A percentile compares a stretch with the other conserved stretches of the same genome.
These are phyloP conservation scores for Melanostoma mellinum DNA, from an alignment of 2,888 invertebrate species.

Conservation along the genomic window DNA sequence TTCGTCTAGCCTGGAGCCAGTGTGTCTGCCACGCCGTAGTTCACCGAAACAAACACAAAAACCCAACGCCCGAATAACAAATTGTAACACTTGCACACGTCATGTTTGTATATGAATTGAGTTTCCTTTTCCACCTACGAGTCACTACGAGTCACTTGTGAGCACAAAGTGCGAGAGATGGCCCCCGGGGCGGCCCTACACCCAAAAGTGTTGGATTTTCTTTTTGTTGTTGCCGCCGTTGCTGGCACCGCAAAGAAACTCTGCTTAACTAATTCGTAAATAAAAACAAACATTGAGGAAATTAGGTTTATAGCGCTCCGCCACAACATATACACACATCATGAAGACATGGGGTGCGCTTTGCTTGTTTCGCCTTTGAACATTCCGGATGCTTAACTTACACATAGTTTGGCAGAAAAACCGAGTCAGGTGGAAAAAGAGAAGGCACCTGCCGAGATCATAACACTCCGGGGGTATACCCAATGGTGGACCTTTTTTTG, in stretches of 20 bases:
- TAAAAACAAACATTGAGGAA: constrained; percentile 73
- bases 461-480: constrained; percentile 53
- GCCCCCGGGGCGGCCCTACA: constrained; percentile 39
- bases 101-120: constrained; percentile 57
- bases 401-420: background rate
- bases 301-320: constrained; percentile 67
- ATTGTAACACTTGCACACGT: constrained; percentile 64
- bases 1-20: constrained; percentile 59
- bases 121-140: background rate
- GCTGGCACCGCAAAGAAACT: constrained; percentile 50
- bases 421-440: constrained; percentile 43
- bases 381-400: constrained; percentile 57
- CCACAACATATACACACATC: constrained; percentile 19
- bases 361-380: constrained; percentile 45
- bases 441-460: constrained; percentile 43
- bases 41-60: constrained; percentile 42
- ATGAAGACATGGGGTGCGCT: constrained; percentile 25
- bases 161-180: constrained; percentile 54
- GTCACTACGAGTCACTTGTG: constrained; percentile 34
- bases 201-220: constrained; percentile 44
- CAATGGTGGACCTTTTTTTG: constrained; percentile 56
- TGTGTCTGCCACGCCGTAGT: constrained; percentile 62
- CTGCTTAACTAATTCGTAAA: constrained; percentile 74
- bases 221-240: constrained; percentile 36
- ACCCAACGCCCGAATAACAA: constrained; percentile 35